Percentiles rank a stretch among this genome's conserved stretches.
phyloP scores from a whole-genome alignment of 2,797 vertebrate species.

The Cyclopterus lumpus region DNA sequence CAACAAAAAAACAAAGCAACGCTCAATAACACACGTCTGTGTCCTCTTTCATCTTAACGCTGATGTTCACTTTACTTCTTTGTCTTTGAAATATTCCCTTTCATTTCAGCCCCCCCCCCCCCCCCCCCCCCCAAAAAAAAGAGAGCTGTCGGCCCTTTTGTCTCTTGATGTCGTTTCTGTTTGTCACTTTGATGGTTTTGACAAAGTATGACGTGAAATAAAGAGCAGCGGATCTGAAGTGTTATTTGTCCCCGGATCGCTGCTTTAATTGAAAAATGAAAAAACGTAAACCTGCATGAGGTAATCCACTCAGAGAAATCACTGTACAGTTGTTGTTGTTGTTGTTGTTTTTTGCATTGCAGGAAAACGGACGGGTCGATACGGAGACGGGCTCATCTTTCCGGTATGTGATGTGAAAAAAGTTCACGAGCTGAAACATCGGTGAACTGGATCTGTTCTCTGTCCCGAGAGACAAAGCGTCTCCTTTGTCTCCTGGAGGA shows the following conservation, averaged over 20 bases:
- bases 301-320: too few relatives aligned
- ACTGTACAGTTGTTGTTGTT: too few relatives aligned
- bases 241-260: not conserved
- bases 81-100: slow-evolving; percentile 48
- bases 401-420: too few relatives aligned
- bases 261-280: not conserved
- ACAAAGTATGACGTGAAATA: not conserved
- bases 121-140: not conserved
- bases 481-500: not conserved
- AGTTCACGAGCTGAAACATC: slow-evolving; percentile 31
- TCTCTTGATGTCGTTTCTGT: not conserved
- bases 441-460: slow-evolving; percentile 34
- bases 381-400: slow-evolving; percentile 17
- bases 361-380: too few relatives aligned
- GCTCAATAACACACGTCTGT: slow-evolving; percentile 26
- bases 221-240: not conserved
- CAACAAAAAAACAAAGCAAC: slow-evolving; percentile 32
- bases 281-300: not conserved
- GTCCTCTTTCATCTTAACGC: slow-evolving; percentile 46
- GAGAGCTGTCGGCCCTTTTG: not conserved
- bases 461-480: slow-evolving; percentile 23
- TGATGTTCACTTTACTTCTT: slow-evolving; percentile 33
- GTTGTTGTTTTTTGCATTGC: too few relatives aligned
- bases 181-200: slow-evolving; percentile 1
- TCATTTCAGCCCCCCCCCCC: slow-evolving; percentile 34